These are phyloP conservation scores for Liodrosophila aerea DNA, from an alignment of 2,888 invertebrate species.

Conservation along the genomic window DNA sequence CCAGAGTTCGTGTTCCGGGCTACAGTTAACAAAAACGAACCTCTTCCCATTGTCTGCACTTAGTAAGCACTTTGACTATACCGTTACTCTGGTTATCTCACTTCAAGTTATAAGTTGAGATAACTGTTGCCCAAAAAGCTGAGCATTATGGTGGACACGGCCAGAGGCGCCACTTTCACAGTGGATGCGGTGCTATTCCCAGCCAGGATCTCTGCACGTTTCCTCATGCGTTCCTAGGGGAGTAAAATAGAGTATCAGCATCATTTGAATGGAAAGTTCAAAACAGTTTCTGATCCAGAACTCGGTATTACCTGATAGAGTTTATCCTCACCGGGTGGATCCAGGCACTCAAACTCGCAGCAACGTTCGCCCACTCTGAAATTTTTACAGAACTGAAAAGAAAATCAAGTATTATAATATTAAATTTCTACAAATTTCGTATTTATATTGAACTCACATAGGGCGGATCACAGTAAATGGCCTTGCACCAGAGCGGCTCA, in stretches of 20 bases:
- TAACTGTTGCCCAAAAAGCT: conserved; percentile 77
- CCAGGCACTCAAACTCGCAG: conserved; percentile 94
- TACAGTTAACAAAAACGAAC: conserved; percentile 51
- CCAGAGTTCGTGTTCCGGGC: conserved; percentile 21
- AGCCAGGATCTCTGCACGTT: conserved; percentile 85
- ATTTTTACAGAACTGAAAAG: conserved; percentile 89
- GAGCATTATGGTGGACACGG: conserved; percentile 78
- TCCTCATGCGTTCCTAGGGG: conserved; percentile 85
- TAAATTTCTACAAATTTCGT: too few species aligned
- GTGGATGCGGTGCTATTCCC: conserved; percentile 83
- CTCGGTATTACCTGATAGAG: conserved; percentile 83
- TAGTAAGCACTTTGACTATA: conserved; percentile 38
- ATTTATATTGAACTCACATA: conserved; percentile 86
- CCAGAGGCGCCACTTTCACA: conserved; percentile 75
- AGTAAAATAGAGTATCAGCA: conserved; percentile 4
- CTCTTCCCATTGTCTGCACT: conserved; percentile 33
- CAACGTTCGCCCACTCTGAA: conserved; percentile 92
- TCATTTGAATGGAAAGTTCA: background rate
- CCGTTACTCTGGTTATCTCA: conserved; percentile 41
- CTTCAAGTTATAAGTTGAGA: conserved; percentile 80
- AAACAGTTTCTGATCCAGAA: background rate
- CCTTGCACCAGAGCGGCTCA: conserved; percentile 93
- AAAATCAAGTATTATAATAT: too few species aligned
- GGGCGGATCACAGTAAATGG: conserved; percentile 93
- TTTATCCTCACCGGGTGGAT: conserved; percentile 87